Evolutionary conservation across 2,888 invertebrate genomes (phyloP), one percentile per base, ranked within the genome.

Genomic region (Synanthedon myopaeformis): DNA sequence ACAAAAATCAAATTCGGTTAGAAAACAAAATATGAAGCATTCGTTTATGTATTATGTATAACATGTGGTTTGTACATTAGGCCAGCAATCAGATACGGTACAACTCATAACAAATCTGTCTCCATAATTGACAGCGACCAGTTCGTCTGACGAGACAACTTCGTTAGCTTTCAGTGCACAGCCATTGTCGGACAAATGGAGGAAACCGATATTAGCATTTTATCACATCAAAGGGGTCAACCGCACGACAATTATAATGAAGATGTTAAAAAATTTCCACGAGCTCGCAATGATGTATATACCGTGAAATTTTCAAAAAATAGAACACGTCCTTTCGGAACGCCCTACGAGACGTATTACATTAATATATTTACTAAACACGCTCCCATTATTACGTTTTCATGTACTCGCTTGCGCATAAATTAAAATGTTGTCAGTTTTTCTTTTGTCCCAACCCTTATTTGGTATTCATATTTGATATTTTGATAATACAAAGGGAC

Each of bases 391-490:
- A 86, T 86, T 84, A 86, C 79, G 69, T 81, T 86, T 87, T 86
- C 85, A 87, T 86, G 86, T 86, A 87, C 85, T 86, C 80, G 75
- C 74, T 81, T 73, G 69, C 69, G 81, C 81, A 87, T 87, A 87
- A 85, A 86, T 87, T 86, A 86, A 87, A 85, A 80, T 74, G 76
- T 76, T 83, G 84, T 77, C 84, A 82, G 78, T 80, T 81, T 79
- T 84, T 82, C 84, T 84, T 84, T 87, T 86, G 84, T 85, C 74
- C 80, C 76, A 78, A 80, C 86, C 87, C 86, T 86, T 82, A 86
- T 86, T 86, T 86, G 82, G 86, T 87, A 86, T 86, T 87, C 86
- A 87, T 87, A 83, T 86, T 86, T 83, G 82, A 82, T 82, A 82
- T 81, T 86, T 81, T 78, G 83, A 73, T 82, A 81, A 76, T 76